Evolutionary conservation across 2,113 vertebrate species (phyloP).

Genomic region (Anhinga anhinga): DNA sequence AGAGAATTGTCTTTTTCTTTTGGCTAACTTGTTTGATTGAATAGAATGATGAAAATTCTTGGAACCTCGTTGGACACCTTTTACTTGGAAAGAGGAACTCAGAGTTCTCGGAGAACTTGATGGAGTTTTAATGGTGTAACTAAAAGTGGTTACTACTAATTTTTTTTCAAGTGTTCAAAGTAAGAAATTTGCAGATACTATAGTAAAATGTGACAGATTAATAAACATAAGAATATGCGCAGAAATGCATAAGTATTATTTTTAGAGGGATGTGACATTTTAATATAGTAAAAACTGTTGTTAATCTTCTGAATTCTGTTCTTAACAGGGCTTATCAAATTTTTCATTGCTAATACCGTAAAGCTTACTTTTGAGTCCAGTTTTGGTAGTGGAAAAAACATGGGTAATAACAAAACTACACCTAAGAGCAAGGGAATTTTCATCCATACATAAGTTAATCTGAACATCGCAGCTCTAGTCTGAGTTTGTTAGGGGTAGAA

Average conservation of each 20-base stretch:
- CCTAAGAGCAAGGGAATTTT: neutral
- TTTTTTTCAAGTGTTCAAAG: conserved; percentile 13
- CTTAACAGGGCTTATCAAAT: neutral
- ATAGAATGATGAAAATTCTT: neutral
- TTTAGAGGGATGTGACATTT: conserved; percentile 15
- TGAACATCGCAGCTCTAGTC: neutral
- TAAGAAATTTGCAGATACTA: neutral
- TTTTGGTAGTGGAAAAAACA: conserved; percentile 6
- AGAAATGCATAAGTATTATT: conserved; percentile 17
- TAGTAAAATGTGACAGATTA: conserved; percentile 20
- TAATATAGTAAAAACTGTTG: conserved; percentile 4
- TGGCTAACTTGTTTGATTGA: neutral
- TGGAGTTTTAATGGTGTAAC: neutral
- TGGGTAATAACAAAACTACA: neutral
- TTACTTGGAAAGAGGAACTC: neutral
- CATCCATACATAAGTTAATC: neutral
- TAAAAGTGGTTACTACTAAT: neutral
- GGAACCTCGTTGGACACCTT: neutral
- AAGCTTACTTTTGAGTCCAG: neutral
- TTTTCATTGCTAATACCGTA: neutral
- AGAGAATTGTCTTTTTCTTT: neutral
- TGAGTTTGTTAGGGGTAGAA: neutral
- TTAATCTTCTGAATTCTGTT: conserved; percentile 23
- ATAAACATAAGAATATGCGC: conserved; percentile 11
- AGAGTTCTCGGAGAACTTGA: neutral